phyloP scores from a whole-genome alignment of 2,888 invertebrate genomes.

The Mimachlamys varia region DNA sequence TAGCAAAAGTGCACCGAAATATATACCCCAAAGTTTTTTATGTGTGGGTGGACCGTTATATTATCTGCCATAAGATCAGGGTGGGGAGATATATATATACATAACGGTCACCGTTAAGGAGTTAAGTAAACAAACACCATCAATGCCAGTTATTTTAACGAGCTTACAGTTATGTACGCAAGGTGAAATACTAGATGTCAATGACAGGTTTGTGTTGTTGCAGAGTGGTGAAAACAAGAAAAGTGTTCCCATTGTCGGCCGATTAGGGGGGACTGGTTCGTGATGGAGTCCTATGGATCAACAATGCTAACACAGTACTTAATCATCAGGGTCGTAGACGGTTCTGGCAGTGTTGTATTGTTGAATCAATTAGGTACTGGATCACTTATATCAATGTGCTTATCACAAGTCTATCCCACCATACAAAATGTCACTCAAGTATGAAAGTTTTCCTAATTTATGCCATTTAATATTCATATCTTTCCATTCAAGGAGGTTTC shows the following conservation, averaged over 20 bases:
- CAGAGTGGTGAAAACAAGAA: neutral
- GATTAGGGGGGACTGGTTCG: neutral
- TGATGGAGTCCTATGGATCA: neutral
- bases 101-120: neutral
- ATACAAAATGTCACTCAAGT: neutral
- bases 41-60: neutral
- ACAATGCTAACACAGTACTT: neutral
- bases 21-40: no score
- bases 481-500: no score
- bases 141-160: neutral
- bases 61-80: neutral
- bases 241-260: neutral
- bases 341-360: neutral
- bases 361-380: neutral
- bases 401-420: neutral
- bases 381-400: neutral
- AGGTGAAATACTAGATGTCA: neutral
- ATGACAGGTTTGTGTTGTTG: neutral
- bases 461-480: no score
- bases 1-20: neutral
- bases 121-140: slow-evolving; percentile 23
- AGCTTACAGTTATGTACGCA: neutral
- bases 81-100: neutral
- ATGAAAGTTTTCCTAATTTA: no score
- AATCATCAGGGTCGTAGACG: neutral